These are phyloP conservation scores for Rhopilema esculentum DNA, from an alignment of 30 jellyfish, hydroid and myxozoan species.

Conservation along the genomic window DNA sequence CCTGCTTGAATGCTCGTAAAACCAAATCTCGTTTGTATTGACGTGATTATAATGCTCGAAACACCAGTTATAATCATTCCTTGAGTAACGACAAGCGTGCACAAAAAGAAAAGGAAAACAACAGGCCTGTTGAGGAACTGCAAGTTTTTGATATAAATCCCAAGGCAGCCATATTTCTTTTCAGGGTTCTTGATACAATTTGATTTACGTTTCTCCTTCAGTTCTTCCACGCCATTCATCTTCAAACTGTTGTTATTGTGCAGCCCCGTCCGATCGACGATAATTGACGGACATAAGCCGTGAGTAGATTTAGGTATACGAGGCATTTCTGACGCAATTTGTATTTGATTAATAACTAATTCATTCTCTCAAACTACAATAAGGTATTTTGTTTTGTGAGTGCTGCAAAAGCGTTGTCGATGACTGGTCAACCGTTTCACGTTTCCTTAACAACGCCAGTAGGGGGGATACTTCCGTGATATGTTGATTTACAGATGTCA, in stretches of 20 bases:
- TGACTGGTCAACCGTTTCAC: neutral
- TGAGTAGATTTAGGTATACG: neutral
- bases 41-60: constrained; percentile 67
- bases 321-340: neutral
- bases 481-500: too few species aligned
- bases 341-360: neutral
- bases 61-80: constrained; percentile 96
- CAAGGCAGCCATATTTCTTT: constrained; percentile 85
- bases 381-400: neutral
- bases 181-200: constrained; percentile 26
- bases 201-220: neutral
- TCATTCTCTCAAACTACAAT: neutral
- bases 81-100: constrained; percentile 76
- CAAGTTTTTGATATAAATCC: constrained; percentile 51
- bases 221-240: neutral
- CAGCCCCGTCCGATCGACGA: neutral
- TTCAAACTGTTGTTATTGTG: neutral
- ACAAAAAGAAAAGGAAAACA: constrained; percentile 58
- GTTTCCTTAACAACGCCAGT: neutral
- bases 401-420: neutral
- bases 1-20: constrained; percentile 88
- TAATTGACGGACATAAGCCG: neutral
- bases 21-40: constrained; percentile 92
- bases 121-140: constrained; percentile 79
- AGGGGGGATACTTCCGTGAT: neutral